These are phyloP conservation scores for Petrolisthes cinctipes DNA, from an alignment of 2,888 invertebrate genomes.

Conservation along the genomic window DNA sequence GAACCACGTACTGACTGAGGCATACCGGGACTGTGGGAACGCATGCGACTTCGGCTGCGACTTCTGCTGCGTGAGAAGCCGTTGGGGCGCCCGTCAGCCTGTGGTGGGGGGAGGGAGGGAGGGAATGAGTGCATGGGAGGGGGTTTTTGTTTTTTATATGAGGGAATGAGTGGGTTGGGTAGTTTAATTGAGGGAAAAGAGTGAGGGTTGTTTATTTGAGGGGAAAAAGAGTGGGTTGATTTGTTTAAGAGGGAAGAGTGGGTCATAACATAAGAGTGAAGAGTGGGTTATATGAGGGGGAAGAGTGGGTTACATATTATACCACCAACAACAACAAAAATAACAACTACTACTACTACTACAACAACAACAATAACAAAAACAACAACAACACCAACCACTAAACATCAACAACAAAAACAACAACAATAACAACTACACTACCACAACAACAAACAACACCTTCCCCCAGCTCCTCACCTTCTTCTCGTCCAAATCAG, in stretches of 20 bases:
- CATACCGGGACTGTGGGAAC: conserved; percentile 46
- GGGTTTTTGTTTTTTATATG: not conserved
- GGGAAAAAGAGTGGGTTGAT: not conserved
- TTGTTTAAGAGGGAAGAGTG: not conserved
- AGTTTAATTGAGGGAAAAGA: too few relatives aligned
- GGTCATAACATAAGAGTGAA: too few relatives aligned
- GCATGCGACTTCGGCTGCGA: conserved; percentile 44
- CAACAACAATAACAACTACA: too few relatives aligned
- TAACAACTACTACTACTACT: not conserved
- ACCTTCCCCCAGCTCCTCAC: conserved; percentile 70
- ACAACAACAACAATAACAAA: too few relatives aligned
- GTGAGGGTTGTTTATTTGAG: not conserved
- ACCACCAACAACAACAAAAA: not conserved
- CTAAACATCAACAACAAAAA: too few relatives aligned
- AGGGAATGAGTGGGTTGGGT: not conserved
- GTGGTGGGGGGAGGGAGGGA: not conserved
- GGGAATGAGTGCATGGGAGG: not conserved
- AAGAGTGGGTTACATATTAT: not conserved
- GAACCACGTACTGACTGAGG: conserved; percentile 65
- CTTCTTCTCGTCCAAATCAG: conserved; percentile 82
- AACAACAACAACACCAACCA: too few relatives aligned
- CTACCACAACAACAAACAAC: not conserved
- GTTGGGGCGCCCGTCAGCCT: conserved; percentile 59
- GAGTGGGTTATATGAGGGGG: not conserved
- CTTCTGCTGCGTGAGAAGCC: conserved; percentile 55